Evolutionary conservation across 1,140 invertebrate genomes (phyloP), one percentile per base, ranked within the genome.

Genomic region (Philotrypesis tridentata): DNA sequence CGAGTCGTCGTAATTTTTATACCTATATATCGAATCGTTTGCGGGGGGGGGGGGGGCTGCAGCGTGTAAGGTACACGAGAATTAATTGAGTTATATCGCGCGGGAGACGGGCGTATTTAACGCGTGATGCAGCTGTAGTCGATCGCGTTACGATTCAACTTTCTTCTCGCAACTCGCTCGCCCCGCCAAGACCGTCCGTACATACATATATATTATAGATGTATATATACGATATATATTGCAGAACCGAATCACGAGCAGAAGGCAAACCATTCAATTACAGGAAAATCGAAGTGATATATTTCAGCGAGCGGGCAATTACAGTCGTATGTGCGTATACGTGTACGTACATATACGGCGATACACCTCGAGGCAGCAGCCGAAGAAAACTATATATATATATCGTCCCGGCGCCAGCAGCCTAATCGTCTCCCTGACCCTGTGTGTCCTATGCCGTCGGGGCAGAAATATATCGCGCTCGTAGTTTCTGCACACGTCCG

Each of bases 221-320:
- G n/a, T n/a, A n/a, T n/a, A 75, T n/a, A 63, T 12, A 25, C 37
- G n/a, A 29, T 29, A 60, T 60, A 60, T 23, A 43, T 3, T 1
- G 5, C 21, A 9, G 60, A 61, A 61, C 9, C 60, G 60, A n/a
- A 23, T 61, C 60, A 9, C 5, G 23, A 61, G 23, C n/a, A 61
- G 9, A 70, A 55, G 48, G 40, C n/a, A n/a, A 23, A 12, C 25
- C 40, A 70, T 78, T 78, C 65, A 67, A 79, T 79, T 71, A 71
- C 11, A 33, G 43, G 9, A 9, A 71, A 29, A 60, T 48, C 12
- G 23, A 31, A 78, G 43, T 4, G 40, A 73, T 60, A 73, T 73
- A 48, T 55, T 73, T 29, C 71, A 25, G n/a, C 21, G 60, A 60
- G 23, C 43, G n/a, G n/a, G n/a, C n/a, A 73, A 73, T 55, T 73